Conservation (phyloP, 1,140 invertebrate genomes). For the Centruroides vittatus region DNA sequence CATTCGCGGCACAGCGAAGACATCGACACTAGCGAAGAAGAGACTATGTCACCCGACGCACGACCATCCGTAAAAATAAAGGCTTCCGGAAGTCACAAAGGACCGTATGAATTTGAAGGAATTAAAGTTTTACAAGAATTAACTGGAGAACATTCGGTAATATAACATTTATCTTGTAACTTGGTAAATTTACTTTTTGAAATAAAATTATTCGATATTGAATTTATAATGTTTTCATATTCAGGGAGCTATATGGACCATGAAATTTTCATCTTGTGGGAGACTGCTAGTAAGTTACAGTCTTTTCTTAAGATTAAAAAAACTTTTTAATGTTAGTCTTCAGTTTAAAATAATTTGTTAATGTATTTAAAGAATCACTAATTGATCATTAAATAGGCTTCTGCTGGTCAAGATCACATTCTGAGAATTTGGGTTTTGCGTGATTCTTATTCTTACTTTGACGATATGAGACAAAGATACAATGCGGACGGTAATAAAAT, state of each 20-base stretch:
- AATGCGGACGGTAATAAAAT: constrained; percentile 30
- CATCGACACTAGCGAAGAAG: constrained; percentile 62
- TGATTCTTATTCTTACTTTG: constrained; percentile 74
- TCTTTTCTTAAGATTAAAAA: not conserved
- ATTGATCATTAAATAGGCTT: constrained; percentile 39
- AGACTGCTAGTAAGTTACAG: constrained; percentile 47
- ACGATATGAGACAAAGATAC: constrained; percentile 88
- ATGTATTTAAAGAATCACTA: no score
- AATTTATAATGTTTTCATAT: not conserved
- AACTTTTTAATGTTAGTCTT: no score
- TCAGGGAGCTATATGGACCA: constrained; percentile 85
- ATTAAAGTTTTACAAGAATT: constrained; percentile 61
- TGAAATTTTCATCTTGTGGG: constrained; percentile 95
- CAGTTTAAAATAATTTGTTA: no score
- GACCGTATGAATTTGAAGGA: constrained; percentile 85
- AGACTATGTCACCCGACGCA: constrained; percentile 42
- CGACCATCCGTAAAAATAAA: constrained; percentile 44
- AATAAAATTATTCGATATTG: not conserved
- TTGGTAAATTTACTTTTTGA: not conserved
- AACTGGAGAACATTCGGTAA: constrained; percentile 56
- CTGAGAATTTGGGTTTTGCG: constrained; percentile 85
- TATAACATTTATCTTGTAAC: not conserved
- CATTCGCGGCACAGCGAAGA: constrained; percentile 72
- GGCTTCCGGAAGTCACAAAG: constrained; percentile 82
- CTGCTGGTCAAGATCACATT: constrained; percentile 88